Conservation (phyloP, 2,113 vertebrate species). For the Microcebus tavaratra region DNA sequence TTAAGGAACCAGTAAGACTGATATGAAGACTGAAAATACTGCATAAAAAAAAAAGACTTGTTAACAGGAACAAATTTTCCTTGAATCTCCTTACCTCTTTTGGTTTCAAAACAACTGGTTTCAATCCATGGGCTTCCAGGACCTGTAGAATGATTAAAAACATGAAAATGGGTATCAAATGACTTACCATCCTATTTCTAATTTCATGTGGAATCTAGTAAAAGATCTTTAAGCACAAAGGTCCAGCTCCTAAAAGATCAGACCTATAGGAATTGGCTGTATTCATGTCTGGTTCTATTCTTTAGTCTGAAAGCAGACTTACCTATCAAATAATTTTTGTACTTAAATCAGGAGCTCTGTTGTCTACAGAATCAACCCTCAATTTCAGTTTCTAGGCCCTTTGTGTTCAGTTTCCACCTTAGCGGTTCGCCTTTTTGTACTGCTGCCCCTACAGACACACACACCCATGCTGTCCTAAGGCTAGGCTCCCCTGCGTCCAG, state of each 20-base stretch:
- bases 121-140: constrained; percentile 95
- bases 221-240: not conserved
- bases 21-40: not conserved
- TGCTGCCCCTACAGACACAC: not conserved
- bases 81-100: constrained; percentile 92
- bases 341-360: not conserved
- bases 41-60: not conserved
- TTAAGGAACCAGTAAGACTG: not conserved
- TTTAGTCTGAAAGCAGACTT: constrained; percentile 9
- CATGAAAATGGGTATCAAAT: not conserved
- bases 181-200: not conserved
- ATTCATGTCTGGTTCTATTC: not conserved
- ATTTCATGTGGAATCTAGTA: not conserved
- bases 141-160: constrained; percentile 87
- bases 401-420: not conserved
- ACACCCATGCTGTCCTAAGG: not conserved
- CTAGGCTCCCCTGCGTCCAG: not conserved
- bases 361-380: not conserved
- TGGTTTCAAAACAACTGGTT: constrained; percentile 93
- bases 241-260: not conserved
- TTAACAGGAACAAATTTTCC: not conserved
- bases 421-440: not conserved
- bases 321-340: not conserved
- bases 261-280: not conserved
- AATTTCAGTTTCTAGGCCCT: not conserved